Conservation (phyloP, 2,113 vertebrate species). For the Odobenus rosmarus region DNA sequence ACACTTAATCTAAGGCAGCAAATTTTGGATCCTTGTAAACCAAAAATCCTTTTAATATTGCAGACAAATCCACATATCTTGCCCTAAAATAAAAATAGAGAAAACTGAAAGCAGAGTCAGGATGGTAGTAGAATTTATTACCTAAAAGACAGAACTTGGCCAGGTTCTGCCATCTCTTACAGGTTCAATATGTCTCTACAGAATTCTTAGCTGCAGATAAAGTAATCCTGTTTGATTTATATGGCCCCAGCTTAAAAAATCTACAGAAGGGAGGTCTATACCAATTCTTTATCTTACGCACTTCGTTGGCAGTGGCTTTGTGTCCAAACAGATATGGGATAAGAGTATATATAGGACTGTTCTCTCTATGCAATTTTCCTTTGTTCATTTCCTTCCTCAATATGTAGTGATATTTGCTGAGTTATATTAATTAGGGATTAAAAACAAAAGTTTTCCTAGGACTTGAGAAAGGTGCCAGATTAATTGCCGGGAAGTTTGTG, state of each 20-base stretch:
- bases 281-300: conserved; percentile 68
- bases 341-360: conserved; percentile 12
- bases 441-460: conserved; percentile 67
- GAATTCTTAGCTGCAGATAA: conserved; percentile 68
- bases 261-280: conserved; percentile 32
- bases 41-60: conserved; percentile 41
- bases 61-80: conserved; percentile 54
- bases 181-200: conserved; percentile 67
- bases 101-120: conserved; percentile 58
- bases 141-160: conserved; percentile 67
- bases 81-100: conserved; percentile 64
- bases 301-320: conserved; percentile 56
- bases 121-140: conserved; percentile 73
- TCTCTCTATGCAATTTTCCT: conserved; percentile 18
- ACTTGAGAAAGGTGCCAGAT: conserved; percentile 56
- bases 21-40: conserved; percentile 37
- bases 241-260: conserved; percentile 46
- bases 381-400: conserved; percentile 19
- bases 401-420: conserved; percentile 59
- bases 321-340: conserved; percentile 36
- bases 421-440: conserved; percentile 45
- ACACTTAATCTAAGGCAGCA: background rate
- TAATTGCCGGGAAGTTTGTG: conserved; percentile 63
- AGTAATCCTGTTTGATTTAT: conserved; percentile 69
- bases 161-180: conserved; percentile 62